Evolutionary conservation across 37 sponge, comb jelly and placozoan genomes (phyloP), one percentile per base, ranked within the genome.

Genomic region (Cliona cf. orientalis): DNA sequence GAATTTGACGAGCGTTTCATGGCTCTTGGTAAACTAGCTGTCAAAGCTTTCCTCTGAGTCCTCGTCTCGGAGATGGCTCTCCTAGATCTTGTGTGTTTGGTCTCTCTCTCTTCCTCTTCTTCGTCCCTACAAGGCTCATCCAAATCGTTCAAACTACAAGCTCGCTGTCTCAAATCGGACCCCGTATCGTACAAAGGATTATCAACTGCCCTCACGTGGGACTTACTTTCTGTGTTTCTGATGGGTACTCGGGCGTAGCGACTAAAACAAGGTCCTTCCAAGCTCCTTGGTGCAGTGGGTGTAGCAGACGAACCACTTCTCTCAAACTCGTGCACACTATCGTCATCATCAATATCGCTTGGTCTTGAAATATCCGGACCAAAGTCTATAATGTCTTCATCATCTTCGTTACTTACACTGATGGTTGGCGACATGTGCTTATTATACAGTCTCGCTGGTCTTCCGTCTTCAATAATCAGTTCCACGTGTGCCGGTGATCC

Each of bases 161-260:
- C 33, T 19, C 73, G 73, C 9, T 31, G 49, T 9, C 44, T 43
- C 46, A 46, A 28, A 41, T 37, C 71, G 5, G n/a, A 25, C 55
- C 53, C 34, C 53, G 53, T 49, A 49, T 72, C 55, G 28, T 9
- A 40, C 36, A 36, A 11, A 2, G 73, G 55, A 49, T 35, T 29
- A n/a, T 72, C 55, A 25, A 55, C 26, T 31, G 32, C 3, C 36
- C 55, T 28, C 22, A 42, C 28, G 23, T 43, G 39, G n/a, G n/a
- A n/a, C n/a, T n/a, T n/a, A n/a, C n/a, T n/a, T n/a, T 42, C 39
- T 70, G 44, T 42, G 3, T 72, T 44, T 69, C 70, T 69, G 70
- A 72, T 72, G 2, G 73, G 73, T 19, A 28, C 42, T 14, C 73
- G 49, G 28, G 73, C 73, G 31, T 72, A 72, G 35, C 55, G 66